Evolutionary conservation across 1,140 invertebrate genomes (phyloP), one percentile per base, ranked within the genome.

Genomic region (Argopecten irradians): DNA sequence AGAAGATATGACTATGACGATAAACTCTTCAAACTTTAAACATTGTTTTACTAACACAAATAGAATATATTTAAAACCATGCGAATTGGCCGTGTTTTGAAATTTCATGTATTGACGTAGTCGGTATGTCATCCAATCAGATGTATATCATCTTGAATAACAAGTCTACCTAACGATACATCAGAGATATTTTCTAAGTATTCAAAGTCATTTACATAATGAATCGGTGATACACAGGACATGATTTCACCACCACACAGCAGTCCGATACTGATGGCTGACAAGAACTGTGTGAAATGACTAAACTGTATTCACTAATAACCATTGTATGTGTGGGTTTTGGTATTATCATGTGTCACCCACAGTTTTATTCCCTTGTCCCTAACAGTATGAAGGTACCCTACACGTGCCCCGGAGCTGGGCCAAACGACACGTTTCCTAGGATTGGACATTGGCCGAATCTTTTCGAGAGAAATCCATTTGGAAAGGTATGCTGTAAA

Each of bases 381-480:
- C 55, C 55, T 5, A 71, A 71, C 55, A 71, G 55, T 71, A 71
- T n/a, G 55, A n/a, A n/a, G 22, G 55, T 71, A n/a, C 55, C 55
- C 28, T 71, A 71, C 55, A 71, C 55, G 55, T 71, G 55, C 22
- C 55, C 55, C 22, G 55, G 55, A n/a, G 55, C 14, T 11, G 55
- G 55, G n/a, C 55, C 55, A 5, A 71, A 28, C n/a, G 55, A 71
- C n/a, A 71, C 22, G 28, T 71, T 71, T 28, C 55, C 1, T n/a
- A 71, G 55, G 55, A 71, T 71, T 71, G 55, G 55, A 71, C 55
- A 71, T 71, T 71, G 55, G 55, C 55, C 55, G 55, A 71, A 71
- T 71, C 1, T 71, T n/a, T 71, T 71, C 55, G 55, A 71, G 22
- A 71, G 55, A n/a, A 71, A 71, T 71, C 11, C 22, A 1, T 71